phyloP scores from a whole-genome alignment of 2,888 invertebrate species.

The Leuctra nigra region DNA sequence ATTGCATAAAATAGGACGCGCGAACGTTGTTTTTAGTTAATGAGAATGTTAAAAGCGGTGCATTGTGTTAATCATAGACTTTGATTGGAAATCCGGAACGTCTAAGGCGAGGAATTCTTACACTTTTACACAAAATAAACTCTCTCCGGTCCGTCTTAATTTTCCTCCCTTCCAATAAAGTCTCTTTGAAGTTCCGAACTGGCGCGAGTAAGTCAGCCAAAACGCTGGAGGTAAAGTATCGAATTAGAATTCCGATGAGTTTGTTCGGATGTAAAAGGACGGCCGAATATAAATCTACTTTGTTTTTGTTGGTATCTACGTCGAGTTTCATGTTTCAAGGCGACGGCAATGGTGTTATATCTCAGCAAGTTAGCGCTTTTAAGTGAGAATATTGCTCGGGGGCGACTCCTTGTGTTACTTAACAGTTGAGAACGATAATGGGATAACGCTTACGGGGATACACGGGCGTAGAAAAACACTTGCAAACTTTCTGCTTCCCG shows the following conservation, averaged over 20 bases:
- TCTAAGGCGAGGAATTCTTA: too few species aligned
- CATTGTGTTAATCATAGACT: too few species aligned
- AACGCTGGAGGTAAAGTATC: too few species aligned
- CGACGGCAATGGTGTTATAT: neutral
- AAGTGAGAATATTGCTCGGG: conserved; percentile 11
- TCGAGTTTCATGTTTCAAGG: neutral
- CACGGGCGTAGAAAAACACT: neutral
- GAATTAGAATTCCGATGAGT: neutral
- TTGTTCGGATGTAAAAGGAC: conserved; percentile 1
- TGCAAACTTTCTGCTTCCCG: neutral
- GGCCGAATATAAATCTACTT: neutral
- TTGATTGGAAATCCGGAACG: too few species aligned
- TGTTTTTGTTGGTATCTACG: neutral
- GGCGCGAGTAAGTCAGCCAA: too few species aligned
- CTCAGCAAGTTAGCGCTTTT: conserved; percentile 5
- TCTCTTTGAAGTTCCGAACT: too few species aligned
- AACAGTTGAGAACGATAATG: conserved; percentile 7
- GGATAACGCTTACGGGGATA: conserved; percentile 5
- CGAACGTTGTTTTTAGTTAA: too few species aligned
- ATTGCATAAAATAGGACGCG: too few species aligned
- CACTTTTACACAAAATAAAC: too few species aligned
- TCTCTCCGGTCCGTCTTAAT: too few species aligned
- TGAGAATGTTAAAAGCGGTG: too few species aligned
- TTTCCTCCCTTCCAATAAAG: too few species aligned
- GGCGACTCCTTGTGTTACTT: conserved; percentile 6